These are phyloP conservation scores for Lepidocyrtinus sp. DNA, from an alignment of 2,888 invertebrate species.

Conservation along the genomic window DNA sequence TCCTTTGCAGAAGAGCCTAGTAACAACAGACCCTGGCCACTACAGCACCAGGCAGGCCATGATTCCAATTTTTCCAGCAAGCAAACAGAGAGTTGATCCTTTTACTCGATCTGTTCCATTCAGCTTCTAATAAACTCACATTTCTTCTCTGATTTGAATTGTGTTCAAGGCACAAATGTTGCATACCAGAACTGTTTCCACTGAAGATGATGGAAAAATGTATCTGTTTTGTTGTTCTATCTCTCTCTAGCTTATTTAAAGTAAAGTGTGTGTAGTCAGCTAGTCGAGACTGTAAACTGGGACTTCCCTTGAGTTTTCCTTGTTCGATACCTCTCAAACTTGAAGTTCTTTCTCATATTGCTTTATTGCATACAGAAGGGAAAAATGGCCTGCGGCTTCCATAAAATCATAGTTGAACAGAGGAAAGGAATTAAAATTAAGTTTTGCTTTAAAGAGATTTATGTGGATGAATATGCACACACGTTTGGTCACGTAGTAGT, in stretches of 20 bases:
- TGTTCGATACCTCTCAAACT: neutral
- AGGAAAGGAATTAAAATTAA: neutral
- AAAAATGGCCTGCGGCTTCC: slow-evolving; percentile 34
- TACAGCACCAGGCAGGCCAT: too few species aligned
- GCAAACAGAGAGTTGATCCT: slow-evolving; percentile 29
- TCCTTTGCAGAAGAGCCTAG: slow-evolving; percentile 33
- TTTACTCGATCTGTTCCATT: slow-evolving; percentile 19
- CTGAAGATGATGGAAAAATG: neutral
- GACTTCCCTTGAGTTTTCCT: neutral
- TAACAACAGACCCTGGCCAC: slow-evolving; percentile 40
- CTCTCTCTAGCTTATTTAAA: neutral
- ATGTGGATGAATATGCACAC: neutral
- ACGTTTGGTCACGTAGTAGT: neutral
- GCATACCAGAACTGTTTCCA: neutral
- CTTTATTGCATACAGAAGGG: slow-evolving; percentile 20
- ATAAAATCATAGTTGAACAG: neutral
- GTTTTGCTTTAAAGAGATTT: neutral
- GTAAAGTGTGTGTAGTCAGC: slow-evolving; percentile 27
- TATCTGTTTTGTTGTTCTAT: neutral
- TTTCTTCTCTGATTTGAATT: neutral
- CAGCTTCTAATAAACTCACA: neutral
- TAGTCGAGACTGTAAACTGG: slow-evolving; percentile 32
- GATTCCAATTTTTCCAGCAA: slow-evolving; percentile 44
- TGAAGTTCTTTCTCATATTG: neutral
- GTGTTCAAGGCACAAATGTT: neutral